Percentiles rank a stretch among this genome's conserved stretches.
phyloP scores from a whole-genome alignment of 1,140 invertebrate species.

The Arctopsyche grandis region DNA sequence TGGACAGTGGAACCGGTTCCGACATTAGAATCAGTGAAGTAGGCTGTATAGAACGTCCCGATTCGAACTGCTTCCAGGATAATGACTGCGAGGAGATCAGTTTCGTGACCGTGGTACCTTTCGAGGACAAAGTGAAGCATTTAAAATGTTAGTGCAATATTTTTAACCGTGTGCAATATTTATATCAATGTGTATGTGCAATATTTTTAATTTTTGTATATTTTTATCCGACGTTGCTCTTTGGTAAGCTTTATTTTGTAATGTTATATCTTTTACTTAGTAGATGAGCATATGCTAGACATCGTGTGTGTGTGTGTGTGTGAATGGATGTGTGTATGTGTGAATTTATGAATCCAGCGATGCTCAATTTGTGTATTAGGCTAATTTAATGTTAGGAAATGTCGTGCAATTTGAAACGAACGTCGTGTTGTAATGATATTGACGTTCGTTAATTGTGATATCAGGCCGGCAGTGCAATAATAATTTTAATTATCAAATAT shows the following conservation, averaged over 20 bases:
- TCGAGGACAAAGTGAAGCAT: slow-evolving; percentile 14
- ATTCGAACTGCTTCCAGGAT: slow-evolving; percentile 3
- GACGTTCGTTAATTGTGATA: slow-evolving; percentile 53
- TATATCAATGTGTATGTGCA: slow-evolving; percentile 9
- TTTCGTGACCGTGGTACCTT: not conserved
- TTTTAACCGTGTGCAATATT: not conserved
- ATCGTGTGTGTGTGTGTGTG: no score
- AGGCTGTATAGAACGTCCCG: not conserved
- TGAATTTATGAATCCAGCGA: no score
- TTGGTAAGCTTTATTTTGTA: slow-evolving; percentile 10
- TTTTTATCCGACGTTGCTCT: not conserved
- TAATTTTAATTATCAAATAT: slow-evolving; percentile 42
- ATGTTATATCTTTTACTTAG: no score
- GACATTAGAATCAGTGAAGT: slow-evolving; percentile 27
- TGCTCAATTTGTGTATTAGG: no score
- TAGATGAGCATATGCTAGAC: no score
- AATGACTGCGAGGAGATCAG: slow-evolving; percentile 21
- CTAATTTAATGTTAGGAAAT: not conserved
- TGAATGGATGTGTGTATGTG: no score
- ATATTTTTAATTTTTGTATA: not conserved
- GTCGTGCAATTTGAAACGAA: slow-evolving; percentile 54
- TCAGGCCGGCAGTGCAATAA: slow-evolving; percentile 55
- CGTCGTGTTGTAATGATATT: not conserved
- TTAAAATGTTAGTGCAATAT: slow-evolving; percentile 41
- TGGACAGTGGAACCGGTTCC: slow-evolving; percentile 50